Percentiles rank a stretch among this genome's conserved stretches.
These are phyloP conservation scores for Lamprologus ornatipinnis DNA, from an alignment of 2,113 vertebrate genomes.

Conservation along the genomic window DNA sequence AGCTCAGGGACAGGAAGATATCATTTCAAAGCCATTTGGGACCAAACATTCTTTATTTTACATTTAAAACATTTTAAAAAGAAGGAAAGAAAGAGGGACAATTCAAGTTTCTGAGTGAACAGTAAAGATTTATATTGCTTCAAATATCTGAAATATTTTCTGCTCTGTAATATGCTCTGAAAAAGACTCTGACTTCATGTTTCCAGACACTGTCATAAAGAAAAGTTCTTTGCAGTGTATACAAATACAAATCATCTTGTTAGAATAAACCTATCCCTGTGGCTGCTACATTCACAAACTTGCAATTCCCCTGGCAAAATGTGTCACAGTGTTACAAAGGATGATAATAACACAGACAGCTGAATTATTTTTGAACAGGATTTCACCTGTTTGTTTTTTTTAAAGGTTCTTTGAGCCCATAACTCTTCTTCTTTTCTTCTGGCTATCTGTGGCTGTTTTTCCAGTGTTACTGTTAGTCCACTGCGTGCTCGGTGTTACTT, in stretches of 20 bases:
- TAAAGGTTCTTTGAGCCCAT: background rate
- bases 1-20: background rate
- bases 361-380: background rate
- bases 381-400: background rate
- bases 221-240: background rate
- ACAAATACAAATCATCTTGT: background rate
- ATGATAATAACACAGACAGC: background rate
- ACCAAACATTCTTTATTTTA: background rate
- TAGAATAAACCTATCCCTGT: background rate
- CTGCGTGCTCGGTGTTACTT: slow-evolving; percentile 2
- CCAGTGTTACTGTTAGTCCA: slow-evolving; percentile 19
- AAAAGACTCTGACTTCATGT: background rate
- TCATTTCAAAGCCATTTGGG: background rate
- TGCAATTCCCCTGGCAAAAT: background rate
- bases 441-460: background rate
- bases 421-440: slow-evolving; percentile 33
- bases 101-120: background rate
- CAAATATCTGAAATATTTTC: background rate
- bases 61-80: background rate
- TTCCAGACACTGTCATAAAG: background rate
- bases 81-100: background rate
- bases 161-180: background rate
- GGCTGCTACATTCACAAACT: background rate
- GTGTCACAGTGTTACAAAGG: background rate
- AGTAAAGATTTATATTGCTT: background rate